Evolutionary conservation across 2,888 invertebrate genomes (phyloP), one percentile per base, ranked within the genome.

Genomic region (Spialia ferax): DNA sequence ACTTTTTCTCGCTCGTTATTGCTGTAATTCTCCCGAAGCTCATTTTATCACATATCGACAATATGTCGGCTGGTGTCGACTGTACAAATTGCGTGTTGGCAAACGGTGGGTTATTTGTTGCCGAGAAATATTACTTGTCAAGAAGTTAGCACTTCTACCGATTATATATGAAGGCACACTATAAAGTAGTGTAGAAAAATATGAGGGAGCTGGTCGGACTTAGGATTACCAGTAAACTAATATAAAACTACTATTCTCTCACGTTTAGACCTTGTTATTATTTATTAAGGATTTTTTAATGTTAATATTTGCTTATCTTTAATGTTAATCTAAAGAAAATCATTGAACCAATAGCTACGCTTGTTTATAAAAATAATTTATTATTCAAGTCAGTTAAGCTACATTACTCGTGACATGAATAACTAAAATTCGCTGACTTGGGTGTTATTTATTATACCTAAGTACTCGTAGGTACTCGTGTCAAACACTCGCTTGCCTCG

Each of bases 101-200:
- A 35, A 56, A 42, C 57, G 38, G 57, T 7, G 22, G 20, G 38
- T 59, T 59, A 59, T 59, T 59, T 59, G 57, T 23, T 59, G 59
- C 59, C 42, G 59, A 59, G 59, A 59, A 59, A 45, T 59, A 45
- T 48, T 60, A 32, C 60, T 48, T 60, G 60, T 60, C 48, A 45
- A 60, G 60, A 60, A 60, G 60, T 60, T 60, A 60, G 48, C 59
- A 18, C 60, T 48, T 48, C 18, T 60, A 45, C 45, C 10, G 18
- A 60, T 45, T 45, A 45, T 60, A 42, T 57, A 57, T 38, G 22
- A 57, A 20, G 2, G 35, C 20, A 20, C 20, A 55, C 29, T 42
- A 11, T 5, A 32, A 32, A 32, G 48, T 20, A 20, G 48, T n/a
- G 18, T 1, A n/a, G 15, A 45, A 15, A 15, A 54, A 26, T 54